These are phyloP conservation scores for Camelus bactrianus DNA, from an alignment of 2,113 vertebrate species.

Conservation along the genomic window DNA sequence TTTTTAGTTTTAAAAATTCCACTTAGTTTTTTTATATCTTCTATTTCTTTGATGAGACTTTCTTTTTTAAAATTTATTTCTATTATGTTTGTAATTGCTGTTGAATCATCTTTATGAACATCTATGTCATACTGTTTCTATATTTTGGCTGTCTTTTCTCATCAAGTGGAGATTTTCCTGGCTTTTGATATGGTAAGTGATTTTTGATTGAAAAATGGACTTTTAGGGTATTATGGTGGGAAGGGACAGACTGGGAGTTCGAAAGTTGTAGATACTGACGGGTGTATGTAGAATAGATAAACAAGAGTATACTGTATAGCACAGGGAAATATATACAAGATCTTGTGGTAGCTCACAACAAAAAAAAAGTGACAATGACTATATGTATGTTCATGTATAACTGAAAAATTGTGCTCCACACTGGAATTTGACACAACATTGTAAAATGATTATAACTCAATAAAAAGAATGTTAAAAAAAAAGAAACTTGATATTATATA, in stretches of 20 bases:
- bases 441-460: too few relatives aligned
- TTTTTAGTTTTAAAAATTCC: slow-evolving; percentile 22
- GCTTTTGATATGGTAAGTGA: slow-evolving; percentile 14
- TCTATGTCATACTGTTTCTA: neutral
- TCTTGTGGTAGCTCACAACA: too few relatives aligned
- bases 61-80: slow-evolving; percentile 12
- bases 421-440: too few relatives aligned
- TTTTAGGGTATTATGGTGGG: neutral
- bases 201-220: neutral
- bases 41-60: neutral
- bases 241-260: too few relatives aligned
- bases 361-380: too few relatives aligned
- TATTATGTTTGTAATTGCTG: neutral
- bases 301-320: too few relatives aligned
- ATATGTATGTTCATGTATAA: too few relatives aligned
- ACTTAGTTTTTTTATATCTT: slow-evolving; percentile 27
- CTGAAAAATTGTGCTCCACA: too few relatives aligned
- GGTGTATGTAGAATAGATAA: too few relatives aligned
- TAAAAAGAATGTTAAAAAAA: too few relatives aligned
- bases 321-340: too few relatives aligned
- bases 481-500: neutral
- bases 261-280: too few relatives aligned
- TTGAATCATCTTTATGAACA: neutral
- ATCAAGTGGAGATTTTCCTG: neutral
- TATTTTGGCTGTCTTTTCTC: slow-evolving; percentile 30